Percentiles rank a stretch among this genome's conserved stretches.
These are phyloP conservation scores for Glaucidium brasilianum DNA, from an alignment of 2,113 vertebrate genomes.

Conservation along the genomic window DNA sequence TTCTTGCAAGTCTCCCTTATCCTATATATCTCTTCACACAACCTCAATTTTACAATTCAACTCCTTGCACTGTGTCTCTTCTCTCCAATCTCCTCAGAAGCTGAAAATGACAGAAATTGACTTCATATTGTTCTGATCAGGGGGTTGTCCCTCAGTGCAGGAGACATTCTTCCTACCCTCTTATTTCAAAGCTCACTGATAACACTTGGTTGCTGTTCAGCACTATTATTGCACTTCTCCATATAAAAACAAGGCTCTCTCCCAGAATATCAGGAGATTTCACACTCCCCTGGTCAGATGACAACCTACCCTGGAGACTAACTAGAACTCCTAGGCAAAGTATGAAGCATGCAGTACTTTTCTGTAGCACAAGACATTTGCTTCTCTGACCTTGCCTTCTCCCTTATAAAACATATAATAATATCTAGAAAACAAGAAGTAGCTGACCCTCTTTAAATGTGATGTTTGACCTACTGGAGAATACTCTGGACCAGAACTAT, in stretches of 20 bases:
- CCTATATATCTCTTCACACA: neutral
- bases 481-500: neutral
- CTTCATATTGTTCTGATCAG: neutral
- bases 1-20: neutral
- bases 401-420: neutral
- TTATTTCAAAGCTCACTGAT: neutral
- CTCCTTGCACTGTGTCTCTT: neutral
- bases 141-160: neutral
- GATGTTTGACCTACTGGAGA: neutral
- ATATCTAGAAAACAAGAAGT: neutral
- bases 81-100: neutral
- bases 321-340: neutral
- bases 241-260: neutral
- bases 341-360: neutral
- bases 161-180: neutral
- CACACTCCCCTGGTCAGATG: neutral
- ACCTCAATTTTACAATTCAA: neutral
- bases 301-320: neutral
- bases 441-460: neutral
- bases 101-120: neutral
- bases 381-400: neutral
- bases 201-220: neutral
- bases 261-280: neutral
- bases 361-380: neutral
- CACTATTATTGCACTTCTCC: neutral